A percentile compares a stretch with the other conserved stretches of the same genome.
phyloP scores from a whole-genome alignment of 1,140 invertebrate genomes.

The Lordiphosa collinella region DNA sequence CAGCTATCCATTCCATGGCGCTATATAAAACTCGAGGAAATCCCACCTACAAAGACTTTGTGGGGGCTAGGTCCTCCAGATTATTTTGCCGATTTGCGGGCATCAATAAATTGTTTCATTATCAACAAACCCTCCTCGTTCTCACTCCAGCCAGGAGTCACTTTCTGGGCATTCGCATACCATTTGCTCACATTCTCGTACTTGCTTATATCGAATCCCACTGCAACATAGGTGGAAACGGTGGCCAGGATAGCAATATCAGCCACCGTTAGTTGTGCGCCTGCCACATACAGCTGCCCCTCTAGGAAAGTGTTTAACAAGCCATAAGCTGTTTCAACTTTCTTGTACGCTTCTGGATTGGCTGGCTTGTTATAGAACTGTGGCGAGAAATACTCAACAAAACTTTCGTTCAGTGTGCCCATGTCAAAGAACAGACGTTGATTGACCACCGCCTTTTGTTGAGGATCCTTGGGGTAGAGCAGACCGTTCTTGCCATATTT shows the following conservation, averaged over 20 bases:
- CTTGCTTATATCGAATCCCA: constrained; percentile 83
- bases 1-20: too few relatives aligned
- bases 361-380: constrained; percentile 82
- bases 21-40: too few relatives aligned
- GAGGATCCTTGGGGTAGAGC: constrained; percentile 85
- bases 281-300: constrained; percentile 83
- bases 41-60: too few relatives aligned
- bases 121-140: constrained; percentile 46
- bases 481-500: constrained; percentile 85
- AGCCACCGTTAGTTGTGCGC: constrained; percentile 86
- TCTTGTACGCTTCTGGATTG: constrained; percentile 83
- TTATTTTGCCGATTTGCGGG: constrained; percentile 13
- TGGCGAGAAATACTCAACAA: constrained; percentile 84
- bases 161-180: constrained; percentile 84
- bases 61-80: too few relatives aligned
- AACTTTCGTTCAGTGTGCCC: constrained; percentile 83
- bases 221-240: constrained; percentile 84
- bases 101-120: constrained; percentile 30
- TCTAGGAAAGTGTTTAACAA: constrained; percentile 85
- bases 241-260: constrained; percentile 84
- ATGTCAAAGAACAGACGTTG: constrained; percentile 88
- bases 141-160: constrained; percentile 82
- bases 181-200: constrained; percentile 86
- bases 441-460: constrained; percentile 85
- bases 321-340: constrained; percentile 83